Conservation (phyloP, 2,888 invertebrate species). For the Orthosia gracilis region DNA sequence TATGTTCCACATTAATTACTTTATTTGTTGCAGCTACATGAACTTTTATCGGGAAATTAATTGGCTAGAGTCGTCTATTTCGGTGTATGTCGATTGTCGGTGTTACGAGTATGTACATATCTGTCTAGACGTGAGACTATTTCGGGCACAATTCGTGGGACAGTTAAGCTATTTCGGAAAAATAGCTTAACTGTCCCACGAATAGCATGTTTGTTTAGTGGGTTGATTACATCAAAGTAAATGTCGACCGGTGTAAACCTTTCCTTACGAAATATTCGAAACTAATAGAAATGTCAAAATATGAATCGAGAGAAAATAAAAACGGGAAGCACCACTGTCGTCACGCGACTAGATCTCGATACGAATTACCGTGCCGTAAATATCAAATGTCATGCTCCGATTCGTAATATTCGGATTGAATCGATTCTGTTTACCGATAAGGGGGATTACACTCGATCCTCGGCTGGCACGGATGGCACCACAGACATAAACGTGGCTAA, state of each 20-base stretch:
- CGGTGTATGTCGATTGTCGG: not conserved
- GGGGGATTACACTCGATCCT: slow-evolving; percentile 86
- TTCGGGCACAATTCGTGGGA: not conserved
- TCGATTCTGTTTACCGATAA: slow-evolving; percentile 89
- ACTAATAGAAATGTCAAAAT: slow-evolving; percentile 70
- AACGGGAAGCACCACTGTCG: slow-evolving; percentile 76
- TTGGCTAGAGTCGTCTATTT: slow-evolving; percentile 17
- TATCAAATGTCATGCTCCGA: slow-evolving; percentile 89
- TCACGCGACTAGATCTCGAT: slow-evolving; percentile 86
- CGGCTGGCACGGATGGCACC: slow-evolving; percentile 87
- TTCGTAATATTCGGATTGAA: slow-evolving; percentile 89
- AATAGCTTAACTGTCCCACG: not conserved
- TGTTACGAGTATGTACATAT: not conserved
- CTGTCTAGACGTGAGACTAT: slow-evolving; percentile 7
- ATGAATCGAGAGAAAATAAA: slow-evolving; percentile 79
- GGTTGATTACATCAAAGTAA: not conserved
- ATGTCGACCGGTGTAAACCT: not conserved
- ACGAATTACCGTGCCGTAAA: slow-evolving; percentile 89
- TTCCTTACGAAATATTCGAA: slow-evolving; percentile 37
- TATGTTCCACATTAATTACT: slow-evolving; percentile 79
- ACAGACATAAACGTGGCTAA: slow-evolving; percentile 83
- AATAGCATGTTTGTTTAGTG: not conserved
- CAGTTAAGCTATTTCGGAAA: not conserved
- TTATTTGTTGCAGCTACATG: slow-evolving; percentile 32
- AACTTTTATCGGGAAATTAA: slow-evolving; percentile 12